Evolutionary conservation across 2,113 vertebrate genomes (phyloP).

Genomic region (Panthera uncia): DNA sequence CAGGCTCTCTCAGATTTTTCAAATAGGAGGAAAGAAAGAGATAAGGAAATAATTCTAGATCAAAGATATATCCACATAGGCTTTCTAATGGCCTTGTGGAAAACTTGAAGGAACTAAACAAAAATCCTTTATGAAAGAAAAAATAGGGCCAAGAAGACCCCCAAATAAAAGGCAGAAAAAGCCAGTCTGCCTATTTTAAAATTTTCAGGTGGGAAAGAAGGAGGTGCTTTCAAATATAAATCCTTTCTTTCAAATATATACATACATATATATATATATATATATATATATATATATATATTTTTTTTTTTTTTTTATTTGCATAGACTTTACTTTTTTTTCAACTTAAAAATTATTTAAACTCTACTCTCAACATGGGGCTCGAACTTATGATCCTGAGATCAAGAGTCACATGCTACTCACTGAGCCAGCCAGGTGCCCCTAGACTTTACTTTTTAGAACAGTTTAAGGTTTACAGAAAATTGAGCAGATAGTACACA

Average conservation of each 20-base stretch:
- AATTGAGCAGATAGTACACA: neutral
- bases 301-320: neutral
- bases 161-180: slow-evolving; percentile 32
- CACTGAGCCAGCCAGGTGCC: neutral
- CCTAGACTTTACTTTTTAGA: neutral
- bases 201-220: neutral
- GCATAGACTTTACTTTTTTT: neutral
- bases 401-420: neutral
- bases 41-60: slow-evolving; percentile 33
- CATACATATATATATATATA: no score
- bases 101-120: slow-evolving; percentile 24
- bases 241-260: neutral
- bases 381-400: neutral
- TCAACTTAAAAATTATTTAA: neutral
- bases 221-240: neutral
- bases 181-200: neutral
- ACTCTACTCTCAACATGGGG: neutral
- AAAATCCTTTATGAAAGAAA: slow-evolving; percentile 19
- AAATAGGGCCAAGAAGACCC: neutral
- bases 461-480: neutral
- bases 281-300: no score
- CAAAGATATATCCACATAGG: neutral
- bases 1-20: neutral
- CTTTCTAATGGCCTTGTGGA: slow-evolving; percentile 3
- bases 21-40: neutral